Evolutionary conservation across 2,797 vertebrate species (phyloP), one percentile per base, ranked within the genome.

Genomic region (Pseudopleuronectes americanus): DNA sequence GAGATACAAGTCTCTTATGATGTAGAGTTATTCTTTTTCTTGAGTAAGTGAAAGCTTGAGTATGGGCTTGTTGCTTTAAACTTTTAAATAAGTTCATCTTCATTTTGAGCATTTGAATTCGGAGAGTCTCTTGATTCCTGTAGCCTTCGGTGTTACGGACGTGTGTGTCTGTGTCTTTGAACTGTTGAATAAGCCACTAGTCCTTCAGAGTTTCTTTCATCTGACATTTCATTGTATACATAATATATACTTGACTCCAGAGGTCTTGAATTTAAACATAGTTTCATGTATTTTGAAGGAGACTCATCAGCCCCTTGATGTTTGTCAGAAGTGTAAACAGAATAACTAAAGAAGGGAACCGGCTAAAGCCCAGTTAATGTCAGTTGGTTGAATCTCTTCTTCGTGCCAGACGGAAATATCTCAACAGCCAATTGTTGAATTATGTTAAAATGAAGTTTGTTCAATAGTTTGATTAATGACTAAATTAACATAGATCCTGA

Each of bases 151-250:
- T 59, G 26, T 38, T 13, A 38, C 36, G 2, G 36, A 13, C 10
- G 51, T 69, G 16, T 28, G 31, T 43, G 24, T 43, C 23, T 38
- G 24, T 62, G 26, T 49, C n/a, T 68, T n/a, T 65, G 51, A 26
- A 31, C 24, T 56, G 28, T 38, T 43, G 52, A 45, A 47, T 53
- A 64, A 66, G 53, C 16, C 51, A 57, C 52, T 69, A 70, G 65
- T 63, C 45, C 78, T 80, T 33, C 52, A n/a, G n/a, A n/a, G 72
- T 57, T 85, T 83, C 52, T 69, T 5, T 54, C 22, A 14, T 49
- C 41, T 19, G 16, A 4, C 8, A 7, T 12, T 9, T 7, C 21
- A 43, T 9, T 57, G 8, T n/a, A 10, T 6, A 12, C 3, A 19
- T 23, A 3, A 22, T 36, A 41, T 41, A 49, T 26, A 38, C 10